Conservation (phyloP, 1,140 invertebrate genomes). For the Cyrtorhinus lividipennis region DNA sequence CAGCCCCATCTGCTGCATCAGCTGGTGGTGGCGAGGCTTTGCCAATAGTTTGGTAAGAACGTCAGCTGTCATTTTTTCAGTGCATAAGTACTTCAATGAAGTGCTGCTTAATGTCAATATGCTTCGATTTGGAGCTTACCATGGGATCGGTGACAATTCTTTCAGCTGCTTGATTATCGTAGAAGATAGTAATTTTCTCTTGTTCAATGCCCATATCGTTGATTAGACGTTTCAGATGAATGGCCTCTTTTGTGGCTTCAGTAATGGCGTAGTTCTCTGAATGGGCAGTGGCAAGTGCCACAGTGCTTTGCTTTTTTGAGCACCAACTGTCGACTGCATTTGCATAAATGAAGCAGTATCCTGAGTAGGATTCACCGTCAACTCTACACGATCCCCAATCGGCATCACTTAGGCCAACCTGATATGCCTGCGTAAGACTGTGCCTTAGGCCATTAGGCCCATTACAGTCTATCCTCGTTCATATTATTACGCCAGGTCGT, state of each 20-base stretch:
- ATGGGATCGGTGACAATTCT: constrained; percentile 1
- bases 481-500: too few species aligned
- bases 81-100: constrained; percentile 8
- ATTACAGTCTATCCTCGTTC: too few species aligned
- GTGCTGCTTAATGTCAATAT: constrained; percentile 5
- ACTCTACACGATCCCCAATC: constrained; percentile 2
- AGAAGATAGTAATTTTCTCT: not conserved
- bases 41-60: constrained; percentile 1
- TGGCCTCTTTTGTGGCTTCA: constrained; percentile 3
- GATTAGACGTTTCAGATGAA: not conserved
- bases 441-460: too few species aligned
- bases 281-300: not conserved
- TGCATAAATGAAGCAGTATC: constrained; percentile 1
- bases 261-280: not conserved
- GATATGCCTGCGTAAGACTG: too few species aligned
- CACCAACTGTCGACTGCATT: not conserved
- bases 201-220: constrained; percentile 1
- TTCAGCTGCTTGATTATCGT: not conserved
- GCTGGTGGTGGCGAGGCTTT: not conserved
- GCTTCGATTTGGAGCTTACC: not conserved
- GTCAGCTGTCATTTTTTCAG: not conserved
- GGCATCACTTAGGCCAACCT: not conserved
- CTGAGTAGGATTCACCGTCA: not conserved
- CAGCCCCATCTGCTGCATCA: constrained; percentile 1
- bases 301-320: constrained; percentile 3